A percentile compares a stretch with the other conserved stretches of the same genome.
Conservation (phyloP, 2,797 vertebrate species). For the Lepus oiostolus region DNA sequence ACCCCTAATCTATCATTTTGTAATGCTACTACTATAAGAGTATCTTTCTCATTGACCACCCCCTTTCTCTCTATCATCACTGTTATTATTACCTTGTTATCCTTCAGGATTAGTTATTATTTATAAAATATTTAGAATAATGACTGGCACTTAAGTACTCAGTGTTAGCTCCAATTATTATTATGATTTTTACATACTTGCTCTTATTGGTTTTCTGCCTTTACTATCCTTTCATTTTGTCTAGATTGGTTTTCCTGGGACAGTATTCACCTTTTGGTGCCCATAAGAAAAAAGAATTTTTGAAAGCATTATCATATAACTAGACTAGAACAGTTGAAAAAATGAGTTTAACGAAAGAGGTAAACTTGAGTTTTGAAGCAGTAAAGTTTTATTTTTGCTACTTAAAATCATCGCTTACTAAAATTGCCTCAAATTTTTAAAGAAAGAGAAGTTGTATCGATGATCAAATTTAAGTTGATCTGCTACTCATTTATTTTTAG, state of each 20-base stretch:
- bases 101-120: background rate
- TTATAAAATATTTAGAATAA: slow-evolving; percentile 26
- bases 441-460: slow-evolving; percentile 42
- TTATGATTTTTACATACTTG: slow-evolving; percentile 47
- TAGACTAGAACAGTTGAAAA: background rate
- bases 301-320: background rate
- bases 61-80: background rate
- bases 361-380: slow-evolving; percentile 56
- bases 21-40: background rate
- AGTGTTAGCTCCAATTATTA: background rate
- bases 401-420: background rate
- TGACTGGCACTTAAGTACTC: slow-evolving; percentile 12
- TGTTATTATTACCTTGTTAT: background rate
- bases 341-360: slow-evolving; percentile 25
- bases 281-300: slow-evolving; percentile 7
- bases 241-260: background rate
- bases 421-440: slow-evolving; percentile 16
- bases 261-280: background rate
- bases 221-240: background rate
- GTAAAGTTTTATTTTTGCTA: slow-evolving; percentile 62
- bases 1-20: background rate
- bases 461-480: slow-evolving; percentile 30
- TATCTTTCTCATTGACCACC: background rate
- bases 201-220: background rate
- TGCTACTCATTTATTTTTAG: slow-evolving; percentile 62